Conservation (phyloP, 2,797 vertebrate genomes). For the Cuniculus paca region DNA sequence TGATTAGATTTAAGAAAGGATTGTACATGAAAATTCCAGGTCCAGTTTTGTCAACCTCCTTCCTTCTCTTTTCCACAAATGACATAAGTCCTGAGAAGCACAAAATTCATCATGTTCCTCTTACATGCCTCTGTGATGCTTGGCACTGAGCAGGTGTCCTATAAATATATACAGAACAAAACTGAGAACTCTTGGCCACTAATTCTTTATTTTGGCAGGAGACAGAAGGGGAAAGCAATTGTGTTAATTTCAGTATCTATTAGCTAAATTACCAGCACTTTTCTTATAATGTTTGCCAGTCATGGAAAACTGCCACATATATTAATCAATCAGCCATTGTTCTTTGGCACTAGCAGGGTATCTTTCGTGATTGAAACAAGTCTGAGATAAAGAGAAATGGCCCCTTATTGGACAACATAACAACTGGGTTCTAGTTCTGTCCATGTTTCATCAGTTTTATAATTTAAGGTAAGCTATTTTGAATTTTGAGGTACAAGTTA, state of each 20-base stretch:
- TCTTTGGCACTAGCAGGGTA: neutral
- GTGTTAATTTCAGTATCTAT: neutral
- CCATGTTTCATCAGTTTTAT: neutral
- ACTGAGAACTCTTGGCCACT: neutral
- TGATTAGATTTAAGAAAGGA: neutral
- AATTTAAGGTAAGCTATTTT: neutral
- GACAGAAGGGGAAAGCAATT: neutral
- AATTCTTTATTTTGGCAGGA: neutral
- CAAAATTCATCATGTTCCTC: neutral
- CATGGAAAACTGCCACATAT: neutral
- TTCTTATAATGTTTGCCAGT: neutral
- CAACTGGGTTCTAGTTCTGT: neutral
- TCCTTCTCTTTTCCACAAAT: neutral
- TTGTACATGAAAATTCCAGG: neutral
- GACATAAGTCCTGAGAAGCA: neutral
- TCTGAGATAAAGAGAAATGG: neutral
- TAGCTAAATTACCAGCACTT: neutral
- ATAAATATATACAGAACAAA: neutral
- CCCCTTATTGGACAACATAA: neutral
- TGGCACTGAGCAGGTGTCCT: neutral
- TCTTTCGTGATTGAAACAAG: neutral
- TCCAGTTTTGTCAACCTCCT: neutral
- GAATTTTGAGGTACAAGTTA: neutral
- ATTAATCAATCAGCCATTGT: neutral
- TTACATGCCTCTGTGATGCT: neutral